Percentiles rank a stretch among this genome's conserved stretches.
Evolutionary conservation across 2,113 vertebrate genomes (phyloP).

Genomic region (Channa argus): DNA sequence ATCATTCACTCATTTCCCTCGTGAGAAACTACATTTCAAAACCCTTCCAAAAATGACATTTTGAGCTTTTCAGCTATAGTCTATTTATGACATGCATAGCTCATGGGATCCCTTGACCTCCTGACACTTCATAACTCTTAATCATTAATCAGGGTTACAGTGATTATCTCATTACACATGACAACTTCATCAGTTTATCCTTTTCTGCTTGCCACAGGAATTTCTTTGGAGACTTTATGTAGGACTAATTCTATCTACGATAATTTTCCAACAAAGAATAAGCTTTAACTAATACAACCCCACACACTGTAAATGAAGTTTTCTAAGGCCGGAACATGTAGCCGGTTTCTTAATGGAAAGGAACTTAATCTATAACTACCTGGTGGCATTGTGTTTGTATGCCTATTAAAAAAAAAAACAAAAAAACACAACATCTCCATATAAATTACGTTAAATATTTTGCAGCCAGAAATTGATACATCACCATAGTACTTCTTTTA

Average conservation of each 20-base stretch:
- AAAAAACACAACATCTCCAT: neutral
- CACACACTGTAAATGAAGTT: slow-evolving; percentile 25
- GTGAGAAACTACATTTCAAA: slow-evolving; percentile 9
- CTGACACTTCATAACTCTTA: slow-evolving; percentile 26
- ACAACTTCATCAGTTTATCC: slow-evolving; percentile 34
- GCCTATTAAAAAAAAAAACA: too few relatives aligned
- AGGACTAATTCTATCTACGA: slow-evolving; percentile 51
- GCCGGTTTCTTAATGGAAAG: slow-evolving; percentile 21
- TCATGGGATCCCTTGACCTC: slow-evolving; percentile 33
- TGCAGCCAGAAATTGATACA: neutral
- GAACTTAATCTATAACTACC: too few relatives aligned
- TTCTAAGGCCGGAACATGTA: slow-evolving; percentile 31
- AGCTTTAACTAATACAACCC: too few relatives aligned
- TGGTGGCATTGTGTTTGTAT: neutral
- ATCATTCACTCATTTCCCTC: neutral
- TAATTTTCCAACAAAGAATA: slow-evolving; percentile 21
- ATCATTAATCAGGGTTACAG: slow-evolving; percentile 50
- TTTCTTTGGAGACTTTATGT: slow-evolving; percentile 35
- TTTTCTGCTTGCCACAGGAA: slow-evolving; percentile 37
- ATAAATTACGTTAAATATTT: neutral
- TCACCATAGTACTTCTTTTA: slow-evolving; percentile 23
- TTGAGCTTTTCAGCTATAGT: slow-evolving; percentile 14
- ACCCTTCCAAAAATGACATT: neutral
- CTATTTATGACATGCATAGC: slow-evolving; percentile 11
- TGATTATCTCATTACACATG: slow-evolving; percentile 51